Conservation (phyloP, 2,113 vertebrate genomes). For the Lagopus muta region DNA sequence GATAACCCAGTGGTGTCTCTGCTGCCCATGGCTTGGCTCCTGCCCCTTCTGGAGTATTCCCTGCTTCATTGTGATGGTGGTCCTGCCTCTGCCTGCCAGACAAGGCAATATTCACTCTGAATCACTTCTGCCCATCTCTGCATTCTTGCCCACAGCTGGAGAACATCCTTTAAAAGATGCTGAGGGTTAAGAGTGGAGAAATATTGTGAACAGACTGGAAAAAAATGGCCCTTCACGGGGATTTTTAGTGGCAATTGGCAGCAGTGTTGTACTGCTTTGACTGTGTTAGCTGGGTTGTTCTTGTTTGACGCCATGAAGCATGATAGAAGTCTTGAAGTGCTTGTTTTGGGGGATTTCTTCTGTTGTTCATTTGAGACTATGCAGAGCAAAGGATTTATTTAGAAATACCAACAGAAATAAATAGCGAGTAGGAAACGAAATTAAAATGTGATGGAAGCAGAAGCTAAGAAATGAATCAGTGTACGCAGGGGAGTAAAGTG, state of each 20-base stretch:
- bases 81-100: not conserved
- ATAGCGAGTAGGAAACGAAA: not conserved
- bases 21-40: fast-evolving
- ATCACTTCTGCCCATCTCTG: not conserved
- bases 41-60: not conserved
- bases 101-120: not conserved
- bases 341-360: not conserved
- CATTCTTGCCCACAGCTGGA: not conserved
- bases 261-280: fast-evolving
- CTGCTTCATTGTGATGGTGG: not conserved
- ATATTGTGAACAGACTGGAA: not conserved
- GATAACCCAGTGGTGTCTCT: not conserved
- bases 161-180: not conserved
- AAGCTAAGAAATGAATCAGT: not conserved
- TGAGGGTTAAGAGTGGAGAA: not conserved
- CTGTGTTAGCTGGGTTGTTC: not conserved
- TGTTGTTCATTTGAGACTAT: not conserved
- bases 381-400: not conserved
- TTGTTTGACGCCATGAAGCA: not conserved
- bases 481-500: not conserved
- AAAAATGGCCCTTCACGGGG: not conserved
- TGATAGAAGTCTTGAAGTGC: not conserved
- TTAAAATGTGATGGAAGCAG: not conserved
- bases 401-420: not conserved
- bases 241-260: not conserved